These are phyloP conservation scores for Leistus spinibarbis DNA, from an alignment of 2,888 invertebrate genomes.

Conservation along the genomic window DNA sequence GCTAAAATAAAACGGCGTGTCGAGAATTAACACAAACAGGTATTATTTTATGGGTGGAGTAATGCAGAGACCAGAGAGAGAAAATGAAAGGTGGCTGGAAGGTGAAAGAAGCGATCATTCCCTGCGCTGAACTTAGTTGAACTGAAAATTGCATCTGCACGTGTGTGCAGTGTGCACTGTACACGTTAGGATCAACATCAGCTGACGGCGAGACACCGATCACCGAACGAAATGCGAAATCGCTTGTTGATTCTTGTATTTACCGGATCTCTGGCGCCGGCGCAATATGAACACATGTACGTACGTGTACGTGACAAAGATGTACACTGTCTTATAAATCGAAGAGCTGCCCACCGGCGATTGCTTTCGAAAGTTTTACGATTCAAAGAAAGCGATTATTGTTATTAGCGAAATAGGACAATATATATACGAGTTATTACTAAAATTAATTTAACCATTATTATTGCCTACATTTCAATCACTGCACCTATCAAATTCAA, in stretches of 20 bases:
- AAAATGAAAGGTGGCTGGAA: neutral
- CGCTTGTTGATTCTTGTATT: neutral
- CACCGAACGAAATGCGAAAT: neutral
- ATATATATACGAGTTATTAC: neutral
- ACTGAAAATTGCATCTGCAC: neutral
- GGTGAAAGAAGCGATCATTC: neutral
- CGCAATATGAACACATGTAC: constrained; percentile 13
- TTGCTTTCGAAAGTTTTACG: neutral
- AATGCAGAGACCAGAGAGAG: too few species aligned
- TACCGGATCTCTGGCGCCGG: constrained; percentile 11
- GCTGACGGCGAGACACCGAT: constrained; percentile 2
- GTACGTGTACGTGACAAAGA: constrained; percentile 28
- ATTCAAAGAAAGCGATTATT: neutral
- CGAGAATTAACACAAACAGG: neutral
- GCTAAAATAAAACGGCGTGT: neutral
- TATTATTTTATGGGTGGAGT: neutral
- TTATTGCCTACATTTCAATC: neutral
- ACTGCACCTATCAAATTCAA: neutral
- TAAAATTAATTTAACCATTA: neutral
- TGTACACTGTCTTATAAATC: neutral
- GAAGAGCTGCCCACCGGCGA: neutral
- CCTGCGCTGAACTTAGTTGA: too few species aligned
- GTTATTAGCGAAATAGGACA: neutral
- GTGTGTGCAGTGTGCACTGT: too few species aligned
- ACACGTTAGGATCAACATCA: constrained; percentile 2